These are phyloP conservation scores for Petromus typicus DNA, from an alignment of 2,113 vertebrate genomes.

Conservation along the genomic window DNA sequence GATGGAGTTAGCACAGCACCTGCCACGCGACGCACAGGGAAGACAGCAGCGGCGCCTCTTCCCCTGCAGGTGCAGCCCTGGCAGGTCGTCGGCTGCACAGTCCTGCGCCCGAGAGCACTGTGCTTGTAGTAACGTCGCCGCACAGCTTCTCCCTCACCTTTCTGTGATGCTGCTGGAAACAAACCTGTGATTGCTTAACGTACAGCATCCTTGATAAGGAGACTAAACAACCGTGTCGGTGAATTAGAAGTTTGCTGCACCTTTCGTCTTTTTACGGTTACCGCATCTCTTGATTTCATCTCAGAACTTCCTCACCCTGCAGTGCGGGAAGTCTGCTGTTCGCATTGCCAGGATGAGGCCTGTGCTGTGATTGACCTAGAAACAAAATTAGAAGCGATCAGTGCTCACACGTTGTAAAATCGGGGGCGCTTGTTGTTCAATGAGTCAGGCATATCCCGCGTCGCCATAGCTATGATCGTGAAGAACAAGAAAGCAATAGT, in stretches of 20 bases:
- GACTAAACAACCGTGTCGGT: neutral
- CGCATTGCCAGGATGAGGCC: no score
- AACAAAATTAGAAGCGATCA: neutral
- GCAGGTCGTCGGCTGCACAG: no score
- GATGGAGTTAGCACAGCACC: no score
- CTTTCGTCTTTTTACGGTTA: neutral
- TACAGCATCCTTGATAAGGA: no score
- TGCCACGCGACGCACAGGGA: no score
- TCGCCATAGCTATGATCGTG: no score
- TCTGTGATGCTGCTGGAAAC: no score
- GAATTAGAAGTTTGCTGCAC: neutral
- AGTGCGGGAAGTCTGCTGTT: no score
- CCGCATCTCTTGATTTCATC: neutral
- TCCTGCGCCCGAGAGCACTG: no score
- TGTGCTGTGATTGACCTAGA: neutral
- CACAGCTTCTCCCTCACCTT: neutral
- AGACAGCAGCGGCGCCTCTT: accelerated
- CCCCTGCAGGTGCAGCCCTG: neutral
- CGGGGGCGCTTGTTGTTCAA: neutral
- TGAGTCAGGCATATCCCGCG: accelerated
- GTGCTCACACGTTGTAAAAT: neutral
- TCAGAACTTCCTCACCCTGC: no score
- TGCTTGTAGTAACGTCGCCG: neutral
- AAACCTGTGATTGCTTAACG: no score
- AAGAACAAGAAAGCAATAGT: neutral